Base-by-base conservation (phyloP, 2,888 invertebrate genomes). In the Entomobrya multifasciata region DNA sequence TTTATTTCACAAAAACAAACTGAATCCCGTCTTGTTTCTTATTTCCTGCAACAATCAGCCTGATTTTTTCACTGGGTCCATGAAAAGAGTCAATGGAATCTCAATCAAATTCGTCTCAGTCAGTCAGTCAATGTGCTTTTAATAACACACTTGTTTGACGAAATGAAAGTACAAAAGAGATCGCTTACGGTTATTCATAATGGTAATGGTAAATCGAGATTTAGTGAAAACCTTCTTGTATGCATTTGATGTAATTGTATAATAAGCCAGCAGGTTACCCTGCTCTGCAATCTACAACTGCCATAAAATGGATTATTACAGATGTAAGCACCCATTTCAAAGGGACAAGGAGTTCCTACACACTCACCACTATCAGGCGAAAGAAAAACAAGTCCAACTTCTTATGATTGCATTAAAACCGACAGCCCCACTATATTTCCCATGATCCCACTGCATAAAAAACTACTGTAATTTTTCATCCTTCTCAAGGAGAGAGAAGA, bases 91-190 rank as follows among this genome's bases (percentile, higher is more conserved):
- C 60, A 74, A 74, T 82, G 74, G 82, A 74, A 62, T 79, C 41
- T 30, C 82, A 70, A 81, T 80, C 81, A 81, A 81, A 81, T 81
- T 49, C 67, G 67, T 67, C 22, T 81, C 70, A 81, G 62, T 65
- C 60, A 60, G 60, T 60, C 62, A 65, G 62, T 65, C 62, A 65
- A 65, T 36, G 17, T 65, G 62, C 36, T 60, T 60, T 25, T 60
- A 60, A 13, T 5, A 5, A 60, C 17, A 27, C 27, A 60, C 15
- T 20, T 5, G 20, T 57, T 60, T 60, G 36, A 65, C 17, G 25
- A 30, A 62, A 47, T 67, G 70, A 70, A 65, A 27, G 27, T 25
- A 74, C 22, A 72, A 65, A 74, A 74, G 82, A 36, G 60, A 82
- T 82, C 82, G 47, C 82, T 82, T 74, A 74, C 82, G 25, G 74